These are phyloP conservation scores for Sebastes schlegelii DNA, from an alignment of 2,113 vertebrate genomes.

Conservation along the genomic window DNA sequence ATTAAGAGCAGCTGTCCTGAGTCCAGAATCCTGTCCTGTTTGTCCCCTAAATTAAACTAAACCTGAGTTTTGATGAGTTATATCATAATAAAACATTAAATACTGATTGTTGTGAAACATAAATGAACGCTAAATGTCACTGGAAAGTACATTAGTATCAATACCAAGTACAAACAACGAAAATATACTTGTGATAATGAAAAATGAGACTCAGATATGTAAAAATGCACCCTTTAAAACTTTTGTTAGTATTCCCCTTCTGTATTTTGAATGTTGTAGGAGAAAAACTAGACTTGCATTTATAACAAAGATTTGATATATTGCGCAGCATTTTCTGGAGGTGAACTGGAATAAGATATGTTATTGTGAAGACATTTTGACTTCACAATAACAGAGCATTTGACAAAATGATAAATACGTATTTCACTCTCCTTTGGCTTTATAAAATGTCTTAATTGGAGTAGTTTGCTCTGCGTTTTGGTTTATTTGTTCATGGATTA, in stretches of 20 bases:
- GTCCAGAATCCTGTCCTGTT: no score
- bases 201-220: no score
- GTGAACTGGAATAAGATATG: not conserved
- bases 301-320: not conserved
- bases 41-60: no score
- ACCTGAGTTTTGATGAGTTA: no score
- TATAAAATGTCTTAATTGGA: not conserved
- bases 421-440: not conserved
- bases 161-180: not conserved
- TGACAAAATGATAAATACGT: not conserved
- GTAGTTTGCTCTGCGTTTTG: not conserved
- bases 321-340: not conserved
- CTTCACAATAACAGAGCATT: no score
- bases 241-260: no score
- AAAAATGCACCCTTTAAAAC: no score
- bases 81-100: no score
- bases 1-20: no score
- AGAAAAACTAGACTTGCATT: not conserved
- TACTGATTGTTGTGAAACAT: no score
- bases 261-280: no score
- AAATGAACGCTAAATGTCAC: not conserved
- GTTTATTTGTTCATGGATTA: not conserved
- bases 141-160: not conserved
- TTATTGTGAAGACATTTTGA: not conserved
- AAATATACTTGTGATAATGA: no score